A percentile compares a stretch with the other conserved stretches of the same genome.
Conservation (phyloP, 2,888 invertebrate species). For the Sepioteuthis lessoniana region DNA sequence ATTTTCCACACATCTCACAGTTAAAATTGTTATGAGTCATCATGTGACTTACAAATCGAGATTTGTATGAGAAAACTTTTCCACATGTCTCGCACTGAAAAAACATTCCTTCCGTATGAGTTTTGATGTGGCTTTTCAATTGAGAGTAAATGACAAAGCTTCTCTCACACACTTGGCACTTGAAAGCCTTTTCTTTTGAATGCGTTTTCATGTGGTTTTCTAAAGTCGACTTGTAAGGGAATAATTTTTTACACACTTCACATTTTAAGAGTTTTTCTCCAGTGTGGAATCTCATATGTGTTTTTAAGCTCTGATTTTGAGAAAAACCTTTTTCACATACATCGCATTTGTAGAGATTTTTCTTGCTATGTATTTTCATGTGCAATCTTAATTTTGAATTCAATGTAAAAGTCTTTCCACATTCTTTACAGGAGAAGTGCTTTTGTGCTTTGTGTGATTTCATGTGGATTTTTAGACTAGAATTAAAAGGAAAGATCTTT, state of each 20-base stretch:
- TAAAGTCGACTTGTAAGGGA: not conserved
- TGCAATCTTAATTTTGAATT: not conserved
- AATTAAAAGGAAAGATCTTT: not conserved
- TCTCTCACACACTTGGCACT: conserved; percentile 3
- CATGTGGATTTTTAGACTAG: not conserved
- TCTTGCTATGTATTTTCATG: not conserved
- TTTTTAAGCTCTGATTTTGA: not conserved
- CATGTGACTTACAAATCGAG: too few species aligned
- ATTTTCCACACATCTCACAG: too few species aligned
- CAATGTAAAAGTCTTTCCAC: not conserved
- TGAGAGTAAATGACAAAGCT: not conserved
- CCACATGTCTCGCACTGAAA: not conserved
- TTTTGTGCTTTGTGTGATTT: not conserved
- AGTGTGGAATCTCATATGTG: too few species aligned
- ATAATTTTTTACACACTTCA: not conserved
- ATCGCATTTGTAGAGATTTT: not conserved
- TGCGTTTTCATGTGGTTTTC: not conserved
- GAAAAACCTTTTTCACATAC: not conserved
- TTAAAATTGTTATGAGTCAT: too few species aligned
- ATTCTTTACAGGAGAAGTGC: not conserved
- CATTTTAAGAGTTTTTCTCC: not conserved
- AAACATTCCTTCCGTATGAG: not conserved
- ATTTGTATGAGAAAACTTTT: not conserved
- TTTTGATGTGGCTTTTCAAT: not conserved
- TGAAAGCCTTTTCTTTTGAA: not conserved